phyloP scores from a whole-genome alignment of 2,888 invertebrate genomes.

The Diaperis boleti region DNA sequence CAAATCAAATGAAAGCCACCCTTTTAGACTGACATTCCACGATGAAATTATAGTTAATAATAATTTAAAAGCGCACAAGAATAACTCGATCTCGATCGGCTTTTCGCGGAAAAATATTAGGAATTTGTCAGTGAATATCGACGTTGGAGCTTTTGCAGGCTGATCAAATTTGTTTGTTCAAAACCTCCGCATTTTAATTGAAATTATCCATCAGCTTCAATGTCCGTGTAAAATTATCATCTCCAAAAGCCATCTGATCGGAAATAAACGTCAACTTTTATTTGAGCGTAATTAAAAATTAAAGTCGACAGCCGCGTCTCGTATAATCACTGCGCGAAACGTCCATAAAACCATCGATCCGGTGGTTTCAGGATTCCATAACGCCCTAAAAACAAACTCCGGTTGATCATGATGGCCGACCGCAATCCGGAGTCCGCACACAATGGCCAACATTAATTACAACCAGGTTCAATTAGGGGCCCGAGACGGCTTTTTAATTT shows the following conservation, averaged over 20 bases:
- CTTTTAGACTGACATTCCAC: too few relatives aligned
- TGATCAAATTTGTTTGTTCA: too few relatives aligned
- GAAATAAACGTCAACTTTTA: constrained; percentile 7
- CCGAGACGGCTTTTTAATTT: constrained; percentile 24
- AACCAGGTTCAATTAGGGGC: constrained; percentile 9
- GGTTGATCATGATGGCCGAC: constrained; percentile 19
- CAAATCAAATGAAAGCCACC: too few relatives aligned
- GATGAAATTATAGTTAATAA: too few relatives aligned
- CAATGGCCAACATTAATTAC: constrained; percentile 22
- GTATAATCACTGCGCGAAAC: background rate
- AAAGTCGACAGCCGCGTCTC: background rate
- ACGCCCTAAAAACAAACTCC: constrained; percentile 2
- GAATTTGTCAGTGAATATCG: too few relatives aligned
- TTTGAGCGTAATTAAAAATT: background rate
- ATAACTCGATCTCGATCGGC: too few relatives aligned
- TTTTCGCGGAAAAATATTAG: too few relatives aligned
- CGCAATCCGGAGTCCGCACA: constrained; percentile 24
- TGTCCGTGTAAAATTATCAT: background rate
- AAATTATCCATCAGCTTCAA: constrained; percentile 6
- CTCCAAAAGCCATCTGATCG: background rate
- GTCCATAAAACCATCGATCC: constrained; percentile 7
- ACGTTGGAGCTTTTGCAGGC: too few relatives aligned
- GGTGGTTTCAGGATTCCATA: background rate
- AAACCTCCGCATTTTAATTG: constrained; percentile 16
- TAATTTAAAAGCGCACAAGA: too few relatives aligned